Evolutionary conservation across 2,113 vertebrate species (phyloP), one percentile per base, ranked within the genome.

Genomic region (Sinocyclocheilus maitianheensis): DNA sequence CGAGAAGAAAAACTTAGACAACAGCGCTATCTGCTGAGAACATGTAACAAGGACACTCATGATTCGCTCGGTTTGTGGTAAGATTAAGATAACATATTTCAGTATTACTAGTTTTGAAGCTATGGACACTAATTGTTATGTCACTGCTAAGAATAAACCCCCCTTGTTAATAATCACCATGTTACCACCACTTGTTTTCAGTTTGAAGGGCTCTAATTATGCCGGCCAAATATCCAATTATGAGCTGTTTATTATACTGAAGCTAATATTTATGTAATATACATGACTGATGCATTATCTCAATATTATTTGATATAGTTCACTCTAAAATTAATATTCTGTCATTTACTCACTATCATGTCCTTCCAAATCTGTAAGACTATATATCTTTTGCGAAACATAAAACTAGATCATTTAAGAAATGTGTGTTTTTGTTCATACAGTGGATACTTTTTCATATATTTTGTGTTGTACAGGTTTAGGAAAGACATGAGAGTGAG

Each of bases 1-100:
- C 4, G 2, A 90, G 87, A 67, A 89, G 71, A 78, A 79, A 76
- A 43, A 12, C 24, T 71, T 94, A 85, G 85, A 71, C 78, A 37
- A 90, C 87, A 92, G 78, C 48, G 22, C 77, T 0, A 85, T 90
- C 91, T 78, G 71, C 92, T 90, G 81, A 40, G 11, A 60, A 58
- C 24, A 22, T 69, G 16, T 58, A 10, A 5, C 20, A 40, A 74
- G 22, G 30, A 74, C 51, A 74, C 1, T 51, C 4, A 24, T 34
- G 20, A 14, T 14, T 24, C 22, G 0, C 11, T 8, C 55, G 48
- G 3, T 5, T 34, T 24, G 26, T 69, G 58, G 24, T 30, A 65
- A 65, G 12, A 65, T 26, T 13, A 24, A 26, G 62, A 26, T 65
- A 7, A 14, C 63, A 2, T 13, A 63, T 63, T 24, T n/a, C 7